Evolutionary conservation across 92 coral and sea anemone species (phyloP), one percentile per base, ranked within the genome.

Genomic region (Porites lobata): DNA sequence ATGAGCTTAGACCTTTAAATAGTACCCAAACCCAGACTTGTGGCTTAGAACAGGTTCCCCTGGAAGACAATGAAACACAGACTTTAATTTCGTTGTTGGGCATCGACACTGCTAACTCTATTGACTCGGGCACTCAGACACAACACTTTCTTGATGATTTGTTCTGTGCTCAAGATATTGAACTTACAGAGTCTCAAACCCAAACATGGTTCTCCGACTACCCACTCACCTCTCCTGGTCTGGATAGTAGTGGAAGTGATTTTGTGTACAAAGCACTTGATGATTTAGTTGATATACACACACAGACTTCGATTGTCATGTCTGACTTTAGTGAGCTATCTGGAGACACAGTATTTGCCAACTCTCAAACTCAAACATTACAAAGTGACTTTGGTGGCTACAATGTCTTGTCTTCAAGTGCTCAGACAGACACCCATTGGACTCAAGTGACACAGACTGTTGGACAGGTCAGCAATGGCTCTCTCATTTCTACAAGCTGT

Each of bases 21-120:
- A 85, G 92, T 32, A 78, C 93, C 10, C 96, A 96, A 88, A 92
- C 97, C 19, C 97, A 92, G 50, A 92, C 96, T 14, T 78, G 73
- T n/a, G 69, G 67, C 85, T 65, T 92, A 51, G 72, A 76, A 7
- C 91, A 76, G 57, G 93, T 93, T 59, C 88, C 94, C 4, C 88
- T 94, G 17, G 99, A 98, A 70, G 99, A 98, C 88, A 98, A 98
- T 72, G 98, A 95, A 54, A 95, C 99, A 11, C 99, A 98, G 86
- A 98, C 99, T 4, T 77, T 94, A 72, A 91, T 95, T 38, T 93
- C 99, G 2, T 84, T 93, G 18, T 87, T 98, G 50, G 99, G 90
- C 15, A 85, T 93, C 74, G 99, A 96, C 86, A 24, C 89, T 20
- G 58, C 76, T 69, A 92, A 74, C 76, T 93, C 93, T 2, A 83